Percentiles rank a stretch among this genome's conserved stretches.
phyloP scores from a whole-genome alignment of 30 jellyfish, hydroid and myxozoan species.

The Aurelia sp. region DNA sequence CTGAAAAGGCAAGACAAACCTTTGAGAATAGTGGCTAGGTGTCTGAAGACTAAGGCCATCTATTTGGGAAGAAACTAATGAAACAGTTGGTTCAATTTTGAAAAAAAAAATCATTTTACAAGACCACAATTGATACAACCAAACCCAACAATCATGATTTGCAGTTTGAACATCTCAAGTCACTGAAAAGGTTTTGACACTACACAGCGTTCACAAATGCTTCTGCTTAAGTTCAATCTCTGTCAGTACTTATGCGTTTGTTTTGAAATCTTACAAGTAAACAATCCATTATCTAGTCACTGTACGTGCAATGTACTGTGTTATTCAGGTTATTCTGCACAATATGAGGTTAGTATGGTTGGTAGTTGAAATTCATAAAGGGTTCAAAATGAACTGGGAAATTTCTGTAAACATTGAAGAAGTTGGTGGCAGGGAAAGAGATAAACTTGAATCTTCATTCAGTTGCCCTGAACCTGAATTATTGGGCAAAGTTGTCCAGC shows the following conservation, averaged over 20 bases:
- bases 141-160: not conserved
- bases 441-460: not conserved
- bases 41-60: not conserved
- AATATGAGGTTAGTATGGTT: no score
- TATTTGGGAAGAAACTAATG: not conserved
- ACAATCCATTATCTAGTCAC: no score
- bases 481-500: not conserved
- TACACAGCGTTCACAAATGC: not conserved
- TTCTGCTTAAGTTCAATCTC: no score
- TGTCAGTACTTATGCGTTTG: no score
- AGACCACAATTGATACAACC: not conserved
- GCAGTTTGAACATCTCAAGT: not conserved
- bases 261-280: no score
- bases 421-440: not conserved
- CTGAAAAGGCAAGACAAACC: not conserved
- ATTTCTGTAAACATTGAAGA: not conserved
- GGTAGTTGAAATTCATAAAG: no score
- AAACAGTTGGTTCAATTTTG: not conserved
- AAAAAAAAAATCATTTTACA: not conserved
- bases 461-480: no score
- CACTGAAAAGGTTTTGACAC: not conserved
- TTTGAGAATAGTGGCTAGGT: constrained; percentile 2
- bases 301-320: no score
- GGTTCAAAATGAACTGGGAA: not conserved
- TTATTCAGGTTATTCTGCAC: no score